Evolutionary conservation across 2,113 vertebrate genomes (phyloP), one percentile per base, ranked within the genome.

Genomic region (Stomatorhinus ivindoensis): DNA sequence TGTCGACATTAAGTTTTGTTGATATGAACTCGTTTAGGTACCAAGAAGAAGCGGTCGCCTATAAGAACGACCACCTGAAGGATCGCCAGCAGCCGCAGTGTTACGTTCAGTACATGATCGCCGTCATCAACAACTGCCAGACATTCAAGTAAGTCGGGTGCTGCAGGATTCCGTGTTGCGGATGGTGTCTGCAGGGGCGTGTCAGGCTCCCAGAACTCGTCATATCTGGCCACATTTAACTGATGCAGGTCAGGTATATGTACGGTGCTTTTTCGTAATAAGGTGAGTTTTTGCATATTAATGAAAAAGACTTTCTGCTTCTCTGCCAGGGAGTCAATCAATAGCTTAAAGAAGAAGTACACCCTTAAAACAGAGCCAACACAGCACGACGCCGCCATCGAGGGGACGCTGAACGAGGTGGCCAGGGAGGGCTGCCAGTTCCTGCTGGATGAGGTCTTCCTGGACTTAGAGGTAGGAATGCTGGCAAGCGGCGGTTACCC

Each of bases 81-180:
- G 95, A 99, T 90, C 95, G 98, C 50, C 97, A 98, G 93, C 95
- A 95, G 89, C 98, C 98, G 1, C 98, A 96, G 3, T 99, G 96
- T 93, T 99, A 99, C 0, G 97, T 99, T 6, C 98, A 99, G 73
- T 99, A 99, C 91, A 97, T 99, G 98, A 96, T 99, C 3, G 98
- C 97, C 87, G 94, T 99, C 91, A 97, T 99, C 93, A 99, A 99
- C 94, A 99, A 99, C 94, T 99, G 98, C 92, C 98, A 99, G 92
- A 99, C 98, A 0, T 99, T 99, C 92, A 98, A 96, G 98, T 99
- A 92, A 94, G 97, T 91, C 9, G 10, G 39, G 17, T 3, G 42
- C 82, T 27, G 44, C 44, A 21, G 21, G 7, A 3, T 46, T 1
- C 42, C 1, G 15, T 2, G 21, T 83, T 83, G 19, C 8, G 69